phyloP scores from a whole-genome alignment of 2,797 vertebrate genomes.

The Sebastes trivittatus region DNA sequence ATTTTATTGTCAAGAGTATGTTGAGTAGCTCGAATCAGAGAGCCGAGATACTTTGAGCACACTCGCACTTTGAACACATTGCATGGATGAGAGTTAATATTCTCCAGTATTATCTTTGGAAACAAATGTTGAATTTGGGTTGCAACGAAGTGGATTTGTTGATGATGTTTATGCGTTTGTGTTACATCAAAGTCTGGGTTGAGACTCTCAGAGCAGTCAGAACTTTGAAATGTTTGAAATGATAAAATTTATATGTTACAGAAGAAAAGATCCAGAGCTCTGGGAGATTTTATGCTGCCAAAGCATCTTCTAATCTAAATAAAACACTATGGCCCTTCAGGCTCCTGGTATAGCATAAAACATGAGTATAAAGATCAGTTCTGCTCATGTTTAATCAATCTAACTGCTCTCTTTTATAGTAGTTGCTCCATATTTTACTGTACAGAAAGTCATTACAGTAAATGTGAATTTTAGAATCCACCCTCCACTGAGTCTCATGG shows the following conservation, averaged over 20 bases:
- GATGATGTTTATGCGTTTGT: background rate
- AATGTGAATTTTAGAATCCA: background rate
- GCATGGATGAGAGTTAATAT: background rate
- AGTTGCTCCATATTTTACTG: background rate
- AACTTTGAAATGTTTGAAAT: background rate
- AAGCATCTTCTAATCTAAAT: conserved; percentile 4
- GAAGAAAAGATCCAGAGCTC: background rate
- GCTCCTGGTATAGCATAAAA: background rate
- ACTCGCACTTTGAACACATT: background rate
- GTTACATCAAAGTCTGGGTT: background rate
- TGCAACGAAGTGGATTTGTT: background rate
- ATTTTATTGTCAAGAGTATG: background rate
- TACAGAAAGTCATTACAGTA: background rate
- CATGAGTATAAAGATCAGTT: background rate
- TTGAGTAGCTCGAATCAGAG: background rate
- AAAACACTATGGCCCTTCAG: conserved; percentile 3
- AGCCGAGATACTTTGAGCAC: background rate
- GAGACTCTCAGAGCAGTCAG: background rate
- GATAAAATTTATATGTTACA: background rate
- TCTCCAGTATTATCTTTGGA: background rate
- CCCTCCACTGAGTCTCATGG: background rate
- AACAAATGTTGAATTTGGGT: background rate
- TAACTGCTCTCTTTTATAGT: background rate
- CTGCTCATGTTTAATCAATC: background rate
- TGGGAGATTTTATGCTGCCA: background rate